Evolutionary conservation across 2,888 invertebrate genomes (phyloP).

Genomic region (Melinaea menophilus): DNA sequence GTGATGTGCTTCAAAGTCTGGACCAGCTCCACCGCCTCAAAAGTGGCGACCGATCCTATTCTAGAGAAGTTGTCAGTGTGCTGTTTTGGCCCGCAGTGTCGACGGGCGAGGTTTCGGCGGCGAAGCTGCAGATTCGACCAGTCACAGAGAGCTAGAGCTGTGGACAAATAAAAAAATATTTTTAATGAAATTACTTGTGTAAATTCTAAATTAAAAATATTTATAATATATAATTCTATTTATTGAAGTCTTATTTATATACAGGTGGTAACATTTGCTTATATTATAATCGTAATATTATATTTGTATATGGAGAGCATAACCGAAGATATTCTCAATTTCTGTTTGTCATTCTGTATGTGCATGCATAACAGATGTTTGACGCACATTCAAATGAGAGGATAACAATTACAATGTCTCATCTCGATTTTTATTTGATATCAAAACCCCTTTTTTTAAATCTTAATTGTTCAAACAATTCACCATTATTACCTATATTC

Average conservation of each 20-base stretch:
- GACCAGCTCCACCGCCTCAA: slow-evolving; percentile 81
- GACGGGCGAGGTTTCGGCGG: slow-evolving; percentile 86
- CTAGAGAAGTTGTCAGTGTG: slow-evolving; percentile 84
- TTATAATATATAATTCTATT: no score
- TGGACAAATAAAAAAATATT: slow-evolving; percentile 47
- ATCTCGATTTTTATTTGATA: background rate
- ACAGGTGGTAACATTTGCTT: background rate
- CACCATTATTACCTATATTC: slow-evolving; percentile 1
- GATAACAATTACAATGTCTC: background rate
- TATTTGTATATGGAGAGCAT: background rate
- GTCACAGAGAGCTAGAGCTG: slow-evolving; percentile 92
- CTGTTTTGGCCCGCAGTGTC: slow-evolving; percentile 88
- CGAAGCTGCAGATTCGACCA: slow-evolving; percentile 91
- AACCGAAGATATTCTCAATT: slow-evolving; percentile 4
- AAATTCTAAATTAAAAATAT: no score
- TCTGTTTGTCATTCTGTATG: background rate
- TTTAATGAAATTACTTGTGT: no score
- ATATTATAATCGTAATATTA: slow-evolving; percentile 7
- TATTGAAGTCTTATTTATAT: background rate
- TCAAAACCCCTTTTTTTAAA: no score
- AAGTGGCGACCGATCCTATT: slow-evolving; percentile 83
- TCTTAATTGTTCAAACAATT: background rate
- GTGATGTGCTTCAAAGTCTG: slow-evolving; percentile 71
- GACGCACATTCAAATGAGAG: background rate
- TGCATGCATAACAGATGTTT: background rate